phyloP scores from a whole-genome alignment of 2,888 invertebrate species.

The Idaea dimidiata region DNA sequence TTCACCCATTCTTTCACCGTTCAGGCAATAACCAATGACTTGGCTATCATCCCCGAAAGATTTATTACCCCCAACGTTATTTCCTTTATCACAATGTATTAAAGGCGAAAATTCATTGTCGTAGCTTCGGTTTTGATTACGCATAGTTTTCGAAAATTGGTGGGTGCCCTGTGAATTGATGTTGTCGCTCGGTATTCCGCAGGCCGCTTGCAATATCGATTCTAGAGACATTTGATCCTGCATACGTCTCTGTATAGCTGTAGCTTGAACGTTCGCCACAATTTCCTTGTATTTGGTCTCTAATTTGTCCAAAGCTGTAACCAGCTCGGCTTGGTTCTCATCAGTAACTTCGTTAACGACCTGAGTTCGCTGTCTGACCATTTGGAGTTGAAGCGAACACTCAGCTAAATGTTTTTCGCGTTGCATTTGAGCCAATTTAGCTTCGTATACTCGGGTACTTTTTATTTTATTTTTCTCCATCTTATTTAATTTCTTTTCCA shows the following conservation, averaged over 20 bases:
- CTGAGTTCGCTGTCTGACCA: constrained; percentile 62
- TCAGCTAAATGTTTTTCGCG: constrained; percentile 64
- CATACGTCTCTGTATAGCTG: constrained; percentile 64
- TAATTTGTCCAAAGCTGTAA: constrained; percentile 56
- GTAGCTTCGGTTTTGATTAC: constrained; percentile 45
- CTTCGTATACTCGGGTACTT: constrained; percentile 51
- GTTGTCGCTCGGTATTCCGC: constrained; percentile 42
- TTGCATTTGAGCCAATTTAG: constrained; percentile 56
- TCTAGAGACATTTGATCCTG: constrained; percentile 68
- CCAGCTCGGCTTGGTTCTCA: constrained; percentile 58
- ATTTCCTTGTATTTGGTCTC: constrained; percentile 70
- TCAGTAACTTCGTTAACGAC: constrained; percentile 55
- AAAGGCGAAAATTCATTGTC: constrained; percentile 48
- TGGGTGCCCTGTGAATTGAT: constrained; percentile 28
- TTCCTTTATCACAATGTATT: constrained; percentile 48
- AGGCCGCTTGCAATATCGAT: constrained; percentile 59
- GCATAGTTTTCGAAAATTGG: constrained; percentile 42
- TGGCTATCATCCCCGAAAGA: constrained; percentile 51
- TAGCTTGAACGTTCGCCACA: constrained; percentile 66
- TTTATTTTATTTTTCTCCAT: constrained; percentile 60
- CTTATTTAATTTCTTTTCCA: constrained; percentile 62
- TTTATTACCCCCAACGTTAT: constrained; percentile 43
- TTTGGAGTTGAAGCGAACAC: constrained; percentile 62
- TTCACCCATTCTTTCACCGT: constrained; percentile 59
- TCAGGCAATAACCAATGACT: constrained; percentile 53